phyloP scores from a whole-genome alignment of 2,888 invertebrate species.

The Creontiades dilutus region DNA sequence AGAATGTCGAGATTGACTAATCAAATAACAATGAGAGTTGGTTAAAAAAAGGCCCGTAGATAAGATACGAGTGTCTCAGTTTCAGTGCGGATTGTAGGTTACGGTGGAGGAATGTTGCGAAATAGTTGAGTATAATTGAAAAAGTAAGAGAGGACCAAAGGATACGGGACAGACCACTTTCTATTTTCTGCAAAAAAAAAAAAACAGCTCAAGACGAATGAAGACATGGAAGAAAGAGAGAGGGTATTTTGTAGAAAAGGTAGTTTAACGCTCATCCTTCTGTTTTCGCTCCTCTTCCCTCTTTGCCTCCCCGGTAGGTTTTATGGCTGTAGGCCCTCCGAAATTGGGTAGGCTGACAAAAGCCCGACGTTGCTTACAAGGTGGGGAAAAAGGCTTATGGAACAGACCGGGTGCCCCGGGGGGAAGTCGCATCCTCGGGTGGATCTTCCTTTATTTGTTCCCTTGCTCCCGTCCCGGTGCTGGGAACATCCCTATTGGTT shows the following conservation, averaged over 20 bases:
- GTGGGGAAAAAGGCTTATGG: conserved; percentile 18
- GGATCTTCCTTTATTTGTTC: not conserved
- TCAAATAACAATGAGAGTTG: too few relatives aligned
- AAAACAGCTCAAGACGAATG: not conserved
- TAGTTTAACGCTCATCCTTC: not conserved
- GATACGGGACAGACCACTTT: too few relatives aligned
- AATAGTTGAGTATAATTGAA: too few relatives aligned
- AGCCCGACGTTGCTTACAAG: conserved; percentile 47
- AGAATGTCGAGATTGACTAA: too few relatives aligned
- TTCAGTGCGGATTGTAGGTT: too few relatives aligned
- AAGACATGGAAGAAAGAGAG: not conserved
- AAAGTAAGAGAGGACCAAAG: too few relatives aligned
- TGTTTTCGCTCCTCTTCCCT: not conserved
- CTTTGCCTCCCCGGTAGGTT: not conserved
- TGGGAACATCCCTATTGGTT: not conserved
- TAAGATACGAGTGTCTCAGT: too few relatives aligned
- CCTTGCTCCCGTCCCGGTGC: not conserved
- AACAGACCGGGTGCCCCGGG: not conserved
- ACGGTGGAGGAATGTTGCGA: too few relatives aligned
- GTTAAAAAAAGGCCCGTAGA: too few relatives aligned
- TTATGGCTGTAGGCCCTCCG: conserved; percentile 39
- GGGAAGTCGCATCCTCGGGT: not conserved
- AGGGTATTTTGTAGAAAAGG: conserved; percentile 7
- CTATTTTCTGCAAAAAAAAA: not conserved
- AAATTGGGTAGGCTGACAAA: conserved; percentile 59